Evolutionary conservation across 2,113 vertebrate genomes (phyloP).

Genomic region (Nycticebus coucang): DNA sequence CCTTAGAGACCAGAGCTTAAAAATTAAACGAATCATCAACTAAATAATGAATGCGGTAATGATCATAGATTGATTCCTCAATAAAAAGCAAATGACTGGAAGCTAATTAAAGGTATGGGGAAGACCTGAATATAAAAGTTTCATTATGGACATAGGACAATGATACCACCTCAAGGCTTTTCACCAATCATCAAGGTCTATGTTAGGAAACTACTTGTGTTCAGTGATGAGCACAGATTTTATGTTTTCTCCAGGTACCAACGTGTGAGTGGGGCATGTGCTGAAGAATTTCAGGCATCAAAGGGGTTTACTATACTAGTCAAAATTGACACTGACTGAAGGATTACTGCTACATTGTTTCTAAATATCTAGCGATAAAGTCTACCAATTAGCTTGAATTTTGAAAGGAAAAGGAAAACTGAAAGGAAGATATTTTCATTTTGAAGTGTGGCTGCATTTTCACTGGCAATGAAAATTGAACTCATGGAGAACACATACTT

Average conservation of each 20-base stretch:
- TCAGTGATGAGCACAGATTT: neutral
- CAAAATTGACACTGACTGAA: neutral
- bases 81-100: constrained; percentile 18
- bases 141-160: neutral
- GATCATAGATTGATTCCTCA: neutral
- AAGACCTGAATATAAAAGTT: neutral
- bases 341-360: neutral
- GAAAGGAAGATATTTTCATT: constrained; percentile 35
- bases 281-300: constrained; percentile 11
- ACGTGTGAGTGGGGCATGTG: neutral
- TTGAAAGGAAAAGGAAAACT: constrained; percentile 25
- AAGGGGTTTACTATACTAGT: neutral
- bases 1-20: neutral
- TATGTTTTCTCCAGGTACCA: neutral
- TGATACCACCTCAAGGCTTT: neutral
- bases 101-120: neutral
- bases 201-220: neutral
- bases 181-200: neutral
- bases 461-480: neutral
- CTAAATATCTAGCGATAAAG: neutral
- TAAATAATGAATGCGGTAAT: neutral
- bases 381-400: neutral
- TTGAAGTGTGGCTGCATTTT: constrained; percentile 35
- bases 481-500: neutral
- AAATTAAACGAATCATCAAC: neutral